phyloP scores from a whole-genome alignment of 2,888 invertebrate species.

The Coenonympha glycerion region DNA sequence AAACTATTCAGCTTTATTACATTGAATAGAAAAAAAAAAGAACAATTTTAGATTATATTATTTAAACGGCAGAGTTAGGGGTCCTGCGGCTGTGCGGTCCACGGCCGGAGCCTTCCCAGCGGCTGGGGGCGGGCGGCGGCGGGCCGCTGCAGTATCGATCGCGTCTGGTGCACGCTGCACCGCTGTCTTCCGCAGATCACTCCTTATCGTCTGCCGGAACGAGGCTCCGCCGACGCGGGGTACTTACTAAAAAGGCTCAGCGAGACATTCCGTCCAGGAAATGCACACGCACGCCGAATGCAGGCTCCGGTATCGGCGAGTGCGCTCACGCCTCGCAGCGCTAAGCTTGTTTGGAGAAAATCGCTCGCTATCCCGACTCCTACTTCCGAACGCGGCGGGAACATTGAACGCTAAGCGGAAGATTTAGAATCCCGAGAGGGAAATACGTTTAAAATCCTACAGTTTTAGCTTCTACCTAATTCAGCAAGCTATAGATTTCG shows the following conservation, averaged over 20 bases:
- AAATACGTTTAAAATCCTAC: not conserved
- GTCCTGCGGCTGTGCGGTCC: too few species aligned
- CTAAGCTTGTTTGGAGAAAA: constrained; percentile 57
- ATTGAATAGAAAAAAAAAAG: too few species aligned
- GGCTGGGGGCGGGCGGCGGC: constrained; percentile 29
- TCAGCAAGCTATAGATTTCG: too few species aligned
- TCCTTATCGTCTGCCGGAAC: constrained; percentile 68
- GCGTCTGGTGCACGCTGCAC: constrained; percentile 69
- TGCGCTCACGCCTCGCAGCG: constrained; percentile 47
- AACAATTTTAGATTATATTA: too few species aligned
- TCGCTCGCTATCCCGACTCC: constrained; percentile 39
- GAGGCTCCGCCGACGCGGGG: constrained; percentile 45
- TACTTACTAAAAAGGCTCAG: constrained; percentile 60
- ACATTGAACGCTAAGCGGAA: constrained; percentile 11
- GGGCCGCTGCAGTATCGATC: constrained; percentile 69
- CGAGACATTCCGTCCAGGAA: constrained; percentile 42
- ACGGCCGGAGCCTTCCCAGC: too few species aligned
- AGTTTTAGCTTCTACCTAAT: not conserved
- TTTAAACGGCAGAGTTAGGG: too few species aligned
- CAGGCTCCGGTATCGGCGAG: constrained; percentile 40
- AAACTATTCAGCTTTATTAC: too few species aligned
- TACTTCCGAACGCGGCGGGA: constrained; percentile 21
- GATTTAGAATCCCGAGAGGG: constrained; percentile 7
- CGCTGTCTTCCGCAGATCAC: constrained; percentile 74
- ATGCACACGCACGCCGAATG: constrained; percentile 47